Evolutionary conservation across 2,888 invertebrate genomes (phyloP).

Genomic region (Trypoxylon attenuatum): DNA sequence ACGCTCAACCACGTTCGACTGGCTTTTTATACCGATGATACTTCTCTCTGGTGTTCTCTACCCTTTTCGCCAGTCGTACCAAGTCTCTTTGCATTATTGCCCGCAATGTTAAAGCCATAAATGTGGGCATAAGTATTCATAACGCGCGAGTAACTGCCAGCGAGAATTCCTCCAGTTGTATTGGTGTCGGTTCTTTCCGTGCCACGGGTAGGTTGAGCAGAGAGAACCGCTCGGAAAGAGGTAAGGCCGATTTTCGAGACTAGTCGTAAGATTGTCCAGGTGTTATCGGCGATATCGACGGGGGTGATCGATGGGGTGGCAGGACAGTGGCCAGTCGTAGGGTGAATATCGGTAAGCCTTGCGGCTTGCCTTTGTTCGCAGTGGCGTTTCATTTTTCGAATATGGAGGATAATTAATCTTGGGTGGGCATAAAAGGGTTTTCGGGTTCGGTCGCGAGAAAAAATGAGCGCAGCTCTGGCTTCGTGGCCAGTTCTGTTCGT

Average conservation of each 20-base stretch:
- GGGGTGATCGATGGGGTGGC: constrained; percentile 4
- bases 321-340: constrained; percentile 9
- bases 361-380: constrained; percentile 57
- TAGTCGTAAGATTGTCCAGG: too few relatives aligned
- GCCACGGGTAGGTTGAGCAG: too few relatives aligned
- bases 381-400: constrained; percentile 71
- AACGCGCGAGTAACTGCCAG: not conserved
- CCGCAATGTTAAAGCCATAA: not conserved
- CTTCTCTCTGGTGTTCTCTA: not conserved
- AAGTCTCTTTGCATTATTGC: not conserved
- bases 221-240: too few relatives aligned
- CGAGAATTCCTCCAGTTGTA: not conserved
- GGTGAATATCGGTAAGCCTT: constrained; percentile 27
- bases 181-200: not conserved
- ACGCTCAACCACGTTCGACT: too few relatives aligned
- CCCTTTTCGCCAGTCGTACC: not conserved
- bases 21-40: constrained; percentile 3
- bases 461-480: constrained; percentile 67
- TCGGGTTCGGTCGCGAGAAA: constrained; percentile 72
- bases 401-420: constrained; percentile 74
- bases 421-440: constrained; percentile 72
- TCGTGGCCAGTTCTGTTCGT: constrained; percentile 60
- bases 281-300: not conserved
- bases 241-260: too few relatives aligned
- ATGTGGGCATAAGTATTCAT: not conserved